phyloP scores from a whole-genome alignment of 2,888 invertebrate species.

The Latrodectus hesperus region DNA sequence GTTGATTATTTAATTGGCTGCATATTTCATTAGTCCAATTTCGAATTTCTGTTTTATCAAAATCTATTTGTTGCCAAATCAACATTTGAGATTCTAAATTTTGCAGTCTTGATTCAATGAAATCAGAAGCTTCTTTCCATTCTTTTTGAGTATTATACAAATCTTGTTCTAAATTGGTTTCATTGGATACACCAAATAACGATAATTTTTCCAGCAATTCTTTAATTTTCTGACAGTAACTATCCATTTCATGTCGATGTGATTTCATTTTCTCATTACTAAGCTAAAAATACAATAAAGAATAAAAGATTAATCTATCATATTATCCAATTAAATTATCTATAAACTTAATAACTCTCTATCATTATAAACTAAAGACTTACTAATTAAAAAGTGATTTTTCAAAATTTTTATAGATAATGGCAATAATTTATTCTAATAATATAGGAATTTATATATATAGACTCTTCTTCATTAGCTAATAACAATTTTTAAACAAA shows the following conservation, averaged over 20 bases:
- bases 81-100: conserved; percentile 89
- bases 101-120: conserved; percentile 84
- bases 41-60: conserved; percentile 86
- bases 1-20: conserved; percentile 84
- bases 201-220: conserved; percentile 83
- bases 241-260: conserved; percentile 56
- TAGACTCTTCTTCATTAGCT: no score
- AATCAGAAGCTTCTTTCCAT: conserved; percentile 76
- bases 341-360: no score
- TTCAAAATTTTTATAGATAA: no score
- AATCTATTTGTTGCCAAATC: conserved; percentile 95
- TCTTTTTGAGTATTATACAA: conserved; percentile 72
- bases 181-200: conserved; percentile 81
- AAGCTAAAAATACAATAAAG: conserved; percentile 21
- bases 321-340: no score
- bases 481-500: no score
- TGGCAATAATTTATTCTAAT: no score
- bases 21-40: conserved; percentile 90
- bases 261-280: conserved; percentile 61
- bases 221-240: conserved; percentile 82
- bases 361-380: no score
- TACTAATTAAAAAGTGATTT: no score
- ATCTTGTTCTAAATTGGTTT: conserved; percentile 75
- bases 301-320: neutral
- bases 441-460: no score